Conservation (phyloP, 2,113 vertebrate genomes). For the Asarcornis scutulata region DNA sequence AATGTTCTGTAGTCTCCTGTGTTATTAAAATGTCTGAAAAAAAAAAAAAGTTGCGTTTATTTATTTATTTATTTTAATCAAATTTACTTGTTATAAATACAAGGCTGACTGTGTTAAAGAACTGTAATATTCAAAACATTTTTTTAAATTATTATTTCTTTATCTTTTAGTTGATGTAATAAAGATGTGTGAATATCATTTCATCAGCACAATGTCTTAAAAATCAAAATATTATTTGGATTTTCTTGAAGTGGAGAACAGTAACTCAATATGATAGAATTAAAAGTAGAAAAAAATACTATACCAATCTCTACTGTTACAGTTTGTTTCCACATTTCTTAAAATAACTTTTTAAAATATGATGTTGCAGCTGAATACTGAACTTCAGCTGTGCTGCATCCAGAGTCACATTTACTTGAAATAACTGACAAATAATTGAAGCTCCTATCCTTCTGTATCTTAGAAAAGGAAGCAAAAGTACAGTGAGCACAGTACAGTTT, state of each 20-base stretch:
- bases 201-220: background rate
- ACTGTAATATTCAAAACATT: background rate
- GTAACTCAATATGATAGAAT: background rate
- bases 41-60: background rate
- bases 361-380: background rate
- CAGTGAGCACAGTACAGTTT: background rate
- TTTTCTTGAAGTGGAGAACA: background rate
- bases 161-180: background rate
- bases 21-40: background rate
- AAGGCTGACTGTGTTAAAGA: background rate
- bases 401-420: background rate
- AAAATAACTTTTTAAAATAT: background rate
- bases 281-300: background rate
- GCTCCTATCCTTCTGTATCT: background rate
- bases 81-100: background rate
- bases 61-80: background rate
- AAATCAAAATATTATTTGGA: background rate
- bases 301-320: background rate
- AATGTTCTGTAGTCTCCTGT: background rate
- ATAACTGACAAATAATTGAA: background rate
- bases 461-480: background rate
- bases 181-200: background rate
- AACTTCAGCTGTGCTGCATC: background rate
- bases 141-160: background rate
- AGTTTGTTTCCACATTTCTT: background rate